Base-by-base conservation (phyloP, 2,113 vertebrate species). In the Amphilophus citrinellus region DNA sequence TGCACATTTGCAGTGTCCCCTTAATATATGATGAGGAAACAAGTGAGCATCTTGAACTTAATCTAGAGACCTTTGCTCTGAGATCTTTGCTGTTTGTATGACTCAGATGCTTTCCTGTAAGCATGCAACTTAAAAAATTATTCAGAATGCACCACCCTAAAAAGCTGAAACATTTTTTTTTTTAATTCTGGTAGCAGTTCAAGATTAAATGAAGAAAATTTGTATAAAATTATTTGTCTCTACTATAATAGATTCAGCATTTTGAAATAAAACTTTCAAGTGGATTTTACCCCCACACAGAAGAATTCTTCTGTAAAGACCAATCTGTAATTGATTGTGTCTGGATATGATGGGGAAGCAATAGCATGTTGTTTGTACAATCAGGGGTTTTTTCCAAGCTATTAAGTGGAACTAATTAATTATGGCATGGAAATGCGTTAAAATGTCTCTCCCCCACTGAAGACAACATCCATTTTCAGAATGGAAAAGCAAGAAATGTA, bases 371-470 rank as follows among this genome's bases (percentile, higher is more conserved):
- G 89, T 89, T 93, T 27, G 75, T 90, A 86, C 85, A 93, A 94
- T 94, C 94, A 94, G 83, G 84, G 82, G 65, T 37, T 79, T 88
- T 89, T 95, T 93, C 87, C 93, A 94, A 90, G 57, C 79, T 88
- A 93, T 94, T 88, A 91, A 91, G 88, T 91, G 91, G 92, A 94
- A 95, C 93, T 83, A 95, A 95, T 94, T 93, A 93, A 95, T 95
- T 95, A 95, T 80, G 87, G 91, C 92, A 86, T 94, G 93, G 79
- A 93, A 95, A 94, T 94, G 90, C 87, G 44, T 90, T 93, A 87
- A 91, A 92, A 93, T 73, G 91, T 83, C 87, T 93, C 80, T 83
- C 78, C 84, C 80, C 85, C 68, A 66, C 80, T 56, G 89, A 90
- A 91, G 80, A 89, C 87, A 91, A 89, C 90, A 90, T 93, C 84